These are phyloP conservation scores for Callipepla californica DNA, from an alignment of 2,113 vertebrate genomes.

Conservation along the genomic window DNA sequence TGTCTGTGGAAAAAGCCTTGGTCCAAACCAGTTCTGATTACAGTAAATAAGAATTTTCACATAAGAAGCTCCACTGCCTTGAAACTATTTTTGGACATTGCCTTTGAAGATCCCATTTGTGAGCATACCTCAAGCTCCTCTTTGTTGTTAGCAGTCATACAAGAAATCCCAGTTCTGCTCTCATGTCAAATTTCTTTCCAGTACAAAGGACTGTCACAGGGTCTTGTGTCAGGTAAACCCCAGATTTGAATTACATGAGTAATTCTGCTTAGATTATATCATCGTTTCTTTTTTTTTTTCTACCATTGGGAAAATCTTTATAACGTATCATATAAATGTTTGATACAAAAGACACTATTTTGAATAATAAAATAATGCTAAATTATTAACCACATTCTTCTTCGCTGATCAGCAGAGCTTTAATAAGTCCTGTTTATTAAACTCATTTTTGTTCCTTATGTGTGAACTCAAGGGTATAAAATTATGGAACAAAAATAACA, in stretches of 20 bases:
- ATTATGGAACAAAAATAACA: conserved; percentile 37
- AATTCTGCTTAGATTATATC: background rate
- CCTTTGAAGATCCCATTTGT: background rate
- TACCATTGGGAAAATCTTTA: background rate
- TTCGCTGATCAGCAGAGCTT: conserved; percentile 21
- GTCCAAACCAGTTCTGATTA: background rate
- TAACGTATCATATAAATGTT: background rate
- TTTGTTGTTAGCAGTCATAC: background rate
- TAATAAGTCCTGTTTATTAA: conserved; percentile 24
- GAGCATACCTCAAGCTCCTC: background rate
- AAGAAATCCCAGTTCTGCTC: background rate
- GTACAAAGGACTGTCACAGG: background rate
- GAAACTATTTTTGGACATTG: background rate
- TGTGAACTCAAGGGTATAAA: conserved; percentile 13
- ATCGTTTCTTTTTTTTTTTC: background rate
- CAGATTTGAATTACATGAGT: background rate
- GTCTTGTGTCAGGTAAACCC: background rate
- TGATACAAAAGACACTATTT: background rate
- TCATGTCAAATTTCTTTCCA: background rate
- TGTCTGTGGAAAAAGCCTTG: background rate
- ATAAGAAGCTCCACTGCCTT: background rate
- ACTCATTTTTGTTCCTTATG: conserved; percentile 17
- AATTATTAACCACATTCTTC: background rate
- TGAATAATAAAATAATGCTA: background rate
- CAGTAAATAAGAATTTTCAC: background rate